phyloP scores from a whole-genome alignment of 2,888 invertebrate species.

The Phytoseiulus persimilis region DNA sequence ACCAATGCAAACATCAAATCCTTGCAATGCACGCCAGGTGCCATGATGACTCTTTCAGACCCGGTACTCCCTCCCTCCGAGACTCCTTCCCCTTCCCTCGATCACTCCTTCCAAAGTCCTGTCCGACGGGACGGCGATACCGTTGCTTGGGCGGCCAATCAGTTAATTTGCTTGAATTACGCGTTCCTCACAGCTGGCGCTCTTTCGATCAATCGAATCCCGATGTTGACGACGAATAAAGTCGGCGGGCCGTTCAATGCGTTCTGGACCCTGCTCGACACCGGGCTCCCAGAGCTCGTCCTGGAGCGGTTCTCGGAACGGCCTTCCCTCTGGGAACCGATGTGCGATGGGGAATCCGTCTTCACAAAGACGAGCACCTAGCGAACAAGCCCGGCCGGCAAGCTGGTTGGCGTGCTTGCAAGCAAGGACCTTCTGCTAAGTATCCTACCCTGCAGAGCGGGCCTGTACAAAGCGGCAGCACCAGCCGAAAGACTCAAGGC shows the following conservation, averaged over 20 bases:
- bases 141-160: background rate
- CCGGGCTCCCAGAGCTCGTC: too few species aligned
- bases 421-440: background rate
- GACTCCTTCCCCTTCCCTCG: background rate
- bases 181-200: background rate
- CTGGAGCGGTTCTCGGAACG: too few species aligned
- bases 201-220: background rate
- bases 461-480: background rate
- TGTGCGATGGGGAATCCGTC: background rate
- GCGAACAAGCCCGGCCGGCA: background rate
- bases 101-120: background rate
- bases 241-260: background rate
- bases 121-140: background rate
- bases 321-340: background rate
- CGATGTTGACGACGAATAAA: background rate
- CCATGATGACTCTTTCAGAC: too few species aligned
- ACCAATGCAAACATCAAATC: too few species aligned
- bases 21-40: too few species aligned
- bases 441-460: background rate
- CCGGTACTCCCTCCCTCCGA: background rate
- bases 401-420: background rate
- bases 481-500: background rate
- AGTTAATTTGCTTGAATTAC: background rate
- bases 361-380: background rate
- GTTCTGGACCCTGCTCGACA: background rate